Percentiles rank a stretch among this genome's conserved stretches.
These are phyloP conservation scores for Eupithecia pulchellata DNA, from an alignment of 2,888 invertebrate genomes.

Conservation along the genomic window DNA sequence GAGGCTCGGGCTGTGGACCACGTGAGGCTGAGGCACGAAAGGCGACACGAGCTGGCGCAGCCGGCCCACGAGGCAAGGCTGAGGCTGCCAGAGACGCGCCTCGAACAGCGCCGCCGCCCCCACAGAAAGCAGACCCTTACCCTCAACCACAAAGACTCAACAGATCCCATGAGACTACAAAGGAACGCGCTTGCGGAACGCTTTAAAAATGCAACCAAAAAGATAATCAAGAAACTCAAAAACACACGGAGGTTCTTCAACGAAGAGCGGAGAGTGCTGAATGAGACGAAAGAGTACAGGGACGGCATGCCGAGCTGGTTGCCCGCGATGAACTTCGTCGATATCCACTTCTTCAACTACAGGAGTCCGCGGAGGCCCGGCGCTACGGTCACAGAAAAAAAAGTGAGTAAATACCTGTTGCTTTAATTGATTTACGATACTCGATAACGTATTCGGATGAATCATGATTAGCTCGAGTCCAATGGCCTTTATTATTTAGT, in stretches of 20 bases:
- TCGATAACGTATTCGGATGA: conserved; percentile 42
- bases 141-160: conserved; percentile 62
- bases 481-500: conserved; percentile 46
- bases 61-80: conserved; percentile 55
- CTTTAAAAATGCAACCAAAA: conserved; percentile 67
- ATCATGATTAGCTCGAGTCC: conserved; percentile 45
- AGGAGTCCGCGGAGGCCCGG: conserved; percentile 56
- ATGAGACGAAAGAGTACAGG: conserved; percentile 68
- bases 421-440: conserved; percentile 35
- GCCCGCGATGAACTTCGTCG: conserved; percentile 76
- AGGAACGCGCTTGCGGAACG: conserved; percentile 60
- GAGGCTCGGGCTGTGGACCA: conserved; percentile 69
- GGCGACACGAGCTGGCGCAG: conserved; percentile 57
- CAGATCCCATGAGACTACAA: conserved; percentile 54
- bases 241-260: conserved; percentile 71
- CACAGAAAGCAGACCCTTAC: conserved; percentile 54
- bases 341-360: conserved; percentile 72
- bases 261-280: conserved; percentile 63
- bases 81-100: conserved; percentile 46
- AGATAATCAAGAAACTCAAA: conserved; percentile 70
- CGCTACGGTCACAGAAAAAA: conserved; percentile 66
- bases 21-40: conserved; percentile 65
- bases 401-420: conserved; percentile 61
- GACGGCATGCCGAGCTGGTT: conserved; percentile 76
- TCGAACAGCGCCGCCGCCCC: conserved; percentile 53